A percentile compares a stretch with the other conserved stretches of the same genome.
These are phyloP conservation scores for Pinna nobilis DNA, from an alignment of 1,140 invertebrate genomes.

Conservation along the genomic window DNA sequence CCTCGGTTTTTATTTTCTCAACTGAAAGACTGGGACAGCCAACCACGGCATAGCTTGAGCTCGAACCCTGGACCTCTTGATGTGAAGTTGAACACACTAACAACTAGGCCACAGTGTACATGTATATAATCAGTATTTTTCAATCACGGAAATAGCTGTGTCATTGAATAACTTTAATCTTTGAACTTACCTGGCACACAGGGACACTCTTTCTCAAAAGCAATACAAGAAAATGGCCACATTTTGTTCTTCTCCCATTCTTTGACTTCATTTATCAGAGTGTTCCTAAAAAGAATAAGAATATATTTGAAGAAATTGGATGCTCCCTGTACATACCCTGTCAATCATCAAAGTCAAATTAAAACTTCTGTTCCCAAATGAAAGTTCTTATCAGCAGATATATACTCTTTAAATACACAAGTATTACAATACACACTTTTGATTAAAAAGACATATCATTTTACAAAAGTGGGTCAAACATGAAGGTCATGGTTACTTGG, in stretches of 20 bases:
- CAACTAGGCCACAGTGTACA: too few species aligned
- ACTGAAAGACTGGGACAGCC: too few species aligned
- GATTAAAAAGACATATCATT: background rate
- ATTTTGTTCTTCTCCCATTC: conserved; percentile 55
- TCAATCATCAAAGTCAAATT: background rate
- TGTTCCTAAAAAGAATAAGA: conserved; percentile 45
- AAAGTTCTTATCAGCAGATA: background rate
- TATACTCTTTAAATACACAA: background rate
- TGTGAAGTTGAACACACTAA: too few species aligned
- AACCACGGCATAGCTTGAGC: too few species aligned
- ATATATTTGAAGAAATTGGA: background rate
- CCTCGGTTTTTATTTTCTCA: too few species aligned
- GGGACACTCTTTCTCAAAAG: conserved; percentile 52
- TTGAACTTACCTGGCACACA: conserved; percentile 62
- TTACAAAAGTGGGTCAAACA: too few species aligned
- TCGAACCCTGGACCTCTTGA: too few species aligned
- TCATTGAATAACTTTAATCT: too few species aligned
- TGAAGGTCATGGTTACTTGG: too few species aligned
- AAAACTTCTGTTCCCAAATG: background rate
- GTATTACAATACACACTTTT: background rate
- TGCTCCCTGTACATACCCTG: background rate
- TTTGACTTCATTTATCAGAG: conserved; percentile 50
- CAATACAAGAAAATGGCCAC: conserved; percentile 63
- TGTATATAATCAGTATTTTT: too few species aligned
- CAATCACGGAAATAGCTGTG: too few species aligned